Base-by-base conservation (phyloP, 2,797 vertebrate genomes). In the Peromyscus eremicus region DNA sequence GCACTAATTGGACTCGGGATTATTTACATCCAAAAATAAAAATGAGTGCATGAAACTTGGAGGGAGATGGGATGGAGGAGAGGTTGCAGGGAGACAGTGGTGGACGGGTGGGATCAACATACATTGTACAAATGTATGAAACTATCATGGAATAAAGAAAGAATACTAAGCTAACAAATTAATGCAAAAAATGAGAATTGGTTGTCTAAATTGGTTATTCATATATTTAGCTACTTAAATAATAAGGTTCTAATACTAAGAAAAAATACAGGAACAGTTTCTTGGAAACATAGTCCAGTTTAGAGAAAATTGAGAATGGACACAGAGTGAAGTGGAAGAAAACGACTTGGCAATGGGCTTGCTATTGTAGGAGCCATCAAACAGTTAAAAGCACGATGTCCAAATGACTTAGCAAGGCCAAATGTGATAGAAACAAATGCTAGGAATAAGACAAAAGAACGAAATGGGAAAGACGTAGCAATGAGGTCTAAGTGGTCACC, bases 301-400 rank as follows among this genome's bases (percentile, higher is more conserved):
- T 62, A 76, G 75, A 94, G 70, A 95, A 97, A 96, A 76, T 12
- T 60, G 85, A 85, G 86, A 92, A 60, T 3, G n/a, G 55, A 37
- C 57, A 86, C 68, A 84, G 75, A 89, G 17, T 34, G 25, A 21
- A 37, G 14, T 60, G 23, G 40, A 92, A 83, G 79, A 82, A 85
- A 79, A 25, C 37, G 37, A 75, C 21, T 89, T 92, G 79, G 75
- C 79, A 71, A 21, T 25, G 17, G n/a, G 3, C 29, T 83, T 49
- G 16, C 37, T 94, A 43, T 52, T 62, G n/a, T 34, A 57, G 57
- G 29, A 83, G 25, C 13, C 79, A 82, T 62, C 92, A 81, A 49
- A 79, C 5, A 71, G 34, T 21, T 82, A 13, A 86, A 68, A 32
- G 11, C 29, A 37, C 46, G 32, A 71, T 64, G 23, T 46, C 40